Base-by-base conservation (phyloP, 1,140 invertebrate genomes). In the Nylanderia fulva region DNA sequence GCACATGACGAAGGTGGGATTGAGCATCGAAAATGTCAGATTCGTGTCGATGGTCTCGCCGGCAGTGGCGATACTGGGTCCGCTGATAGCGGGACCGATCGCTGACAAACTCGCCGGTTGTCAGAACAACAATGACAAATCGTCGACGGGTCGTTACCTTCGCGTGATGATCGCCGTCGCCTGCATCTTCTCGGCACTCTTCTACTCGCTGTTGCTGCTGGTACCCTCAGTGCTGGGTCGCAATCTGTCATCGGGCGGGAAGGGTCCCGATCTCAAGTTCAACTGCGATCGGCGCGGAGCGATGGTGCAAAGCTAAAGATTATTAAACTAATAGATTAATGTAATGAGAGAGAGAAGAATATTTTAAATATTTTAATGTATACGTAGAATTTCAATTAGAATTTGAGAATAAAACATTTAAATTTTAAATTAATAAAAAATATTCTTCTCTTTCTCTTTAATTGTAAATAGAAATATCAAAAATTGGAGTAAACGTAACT, bases 1-100 rank as follows among this genome's bases (percentile, higher is more conserved):
- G 9, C 97, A 97, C 92, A 98, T 98, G 95, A 93, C 96, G 72
- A 92, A 95, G 42, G 94, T 97, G 64, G 97, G 97, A 2, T 90
- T 98, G 60, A 96, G 96, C 54, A 94, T 96, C 80, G 95, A 96
- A 15, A 97, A 98, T 91, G 96, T 96, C 15, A 95, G 96, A 7
- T 94, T 97, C 18, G 96, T 98, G 83, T 97, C 97, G 45, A 96
- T 97, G 52, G 94, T 97, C 13, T 96, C 97, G 4, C 97, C 97
- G 1, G 96, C 97, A 68, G 94, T 97, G 1, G 96, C 97, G 0
- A 95, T 97, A 48, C 89, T 98, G 15, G 97, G 96, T 0, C 97
- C 96, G 13, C 92, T 96, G 56, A 94, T 97, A 39, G 95, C 95
- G 15, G 96, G 96, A 52, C 96, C 96, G 24, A 94, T 97, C 88